Evolutionary conservation across 2,888 invertebrate genomes (phyloP).

Genomic region (Cephus rjabovi): DNA sequence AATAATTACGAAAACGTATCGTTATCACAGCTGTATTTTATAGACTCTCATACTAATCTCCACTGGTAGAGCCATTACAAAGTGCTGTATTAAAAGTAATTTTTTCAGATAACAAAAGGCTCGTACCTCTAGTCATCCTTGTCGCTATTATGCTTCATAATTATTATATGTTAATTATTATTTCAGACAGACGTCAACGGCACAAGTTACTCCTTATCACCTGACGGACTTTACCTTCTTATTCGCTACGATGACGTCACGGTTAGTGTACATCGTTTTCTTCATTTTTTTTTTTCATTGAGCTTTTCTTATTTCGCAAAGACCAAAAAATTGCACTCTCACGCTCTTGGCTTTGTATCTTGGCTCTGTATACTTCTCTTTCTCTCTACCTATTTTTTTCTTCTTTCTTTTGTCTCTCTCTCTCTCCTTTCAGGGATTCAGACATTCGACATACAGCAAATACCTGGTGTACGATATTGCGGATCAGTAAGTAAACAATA

Average conservation of each 20-base stretch:
- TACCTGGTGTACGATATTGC: slow-evolving; percentile 74
- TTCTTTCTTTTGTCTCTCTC: slow-evolving; percentile 42
- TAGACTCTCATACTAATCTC: background rate
- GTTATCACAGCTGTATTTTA: background rate
- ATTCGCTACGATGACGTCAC: slow-evolving; percentile 50
- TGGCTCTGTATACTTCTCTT: background rate
- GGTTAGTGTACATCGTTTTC: slow-evolving; percentile 38
- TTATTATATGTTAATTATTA: background rate
- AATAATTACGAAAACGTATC: background rate
- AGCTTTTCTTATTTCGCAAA: background rate
- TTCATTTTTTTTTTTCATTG: background rate
- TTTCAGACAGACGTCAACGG: slow-evolving; percentile 31
- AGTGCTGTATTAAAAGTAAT: background rate
- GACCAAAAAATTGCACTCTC: background rate
- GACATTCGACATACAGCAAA: slow-evolving; percentile 75
- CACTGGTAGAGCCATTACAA: background rate
- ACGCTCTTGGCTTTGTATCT: background rate
- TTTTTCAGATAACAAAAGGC: background rate
- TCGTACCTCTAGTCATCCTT: background rate
- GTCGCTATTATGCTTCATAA: background rate
- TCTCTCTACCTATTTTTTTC: background rate
- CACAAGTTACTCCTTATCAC: slow-evolving; percentile 43
- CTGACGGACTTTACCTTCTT: slow-evolving; percentile 55
- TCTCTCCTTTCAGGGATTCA: slow-evolving; percentile 70
- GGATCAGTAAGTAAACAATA: slow-evolving; percentile 66